phyloP scores from a whole-genome alignment of 2,888 invertebrate genomes.

The Ormyrus nitidulus region DNA sequence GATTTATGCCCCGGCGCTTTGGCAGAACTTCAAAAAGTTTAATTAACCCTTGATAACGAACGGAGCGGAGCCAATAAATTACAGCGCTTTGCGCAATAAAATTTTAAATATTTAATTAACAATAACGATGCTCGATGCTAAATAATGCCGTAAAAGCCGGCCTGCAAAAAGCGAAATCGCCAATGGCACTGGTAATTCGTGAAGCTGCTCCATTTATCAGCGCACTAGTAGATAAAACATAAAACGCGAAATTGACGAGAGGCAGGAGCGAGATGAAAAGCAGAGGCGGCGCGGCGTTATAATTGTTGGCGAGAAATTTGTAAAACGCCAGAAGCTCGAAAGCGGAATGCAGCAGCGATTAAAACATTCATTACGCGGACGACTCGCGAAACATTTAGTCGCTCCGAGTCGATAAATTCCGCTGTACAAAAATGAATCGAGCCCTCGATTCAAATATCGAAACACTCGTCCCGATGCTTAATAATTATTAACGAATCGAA shows the following conservation, averaged over 20 bases:
- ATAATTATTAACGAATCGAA: constrained; percentile 39
- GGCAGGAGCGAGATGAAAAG: too few relatives aligned
- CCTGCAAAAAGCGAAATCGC: too few relatives aligned
- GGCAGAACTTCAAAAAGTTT: too few relatives aligned
- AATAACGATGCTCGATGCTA: neutral
- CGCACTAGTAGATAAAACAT: too few relatives aligned
- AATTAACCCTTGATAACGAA: too few relatives aligned
- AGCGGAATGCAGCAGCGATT: constrained; percentile 15
- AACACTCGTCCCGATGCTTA: constrained; percentile 18
- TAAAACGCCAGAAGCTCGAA: neutral
- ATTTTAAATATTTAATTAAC: constrained; percentile 20
- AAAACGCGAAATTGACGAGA: too few relatives aligned
- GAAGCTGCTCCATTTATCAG: too few relatives aligned
- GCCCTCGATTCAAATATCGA: neutral
- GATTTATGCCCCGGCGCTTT: too few relatives aligned
- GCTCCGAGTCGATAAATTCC: constrained; percentile 34
- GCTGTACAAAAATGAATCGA: constrained; percentile 21
- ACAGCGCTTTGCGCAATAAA: neutral
- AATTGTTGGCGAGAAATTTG: constrained; percentile 4
- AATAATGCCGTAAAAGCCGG: neutral
- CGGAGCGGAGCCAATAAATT: too few relatives aligned
- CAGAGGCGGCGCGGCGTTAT: neutral
- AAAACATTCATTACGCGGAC: constrained; percentile 29
- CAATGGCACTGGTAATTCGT: too few relatives aligned
- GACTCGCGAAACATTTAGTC: constrained; percentile 29